Evolutionary conservation across 1,140 invertebrate species (phyloP), one percentile per base, ranked within the genome.

Genomic region (Berghia stephanieae): DNA sequence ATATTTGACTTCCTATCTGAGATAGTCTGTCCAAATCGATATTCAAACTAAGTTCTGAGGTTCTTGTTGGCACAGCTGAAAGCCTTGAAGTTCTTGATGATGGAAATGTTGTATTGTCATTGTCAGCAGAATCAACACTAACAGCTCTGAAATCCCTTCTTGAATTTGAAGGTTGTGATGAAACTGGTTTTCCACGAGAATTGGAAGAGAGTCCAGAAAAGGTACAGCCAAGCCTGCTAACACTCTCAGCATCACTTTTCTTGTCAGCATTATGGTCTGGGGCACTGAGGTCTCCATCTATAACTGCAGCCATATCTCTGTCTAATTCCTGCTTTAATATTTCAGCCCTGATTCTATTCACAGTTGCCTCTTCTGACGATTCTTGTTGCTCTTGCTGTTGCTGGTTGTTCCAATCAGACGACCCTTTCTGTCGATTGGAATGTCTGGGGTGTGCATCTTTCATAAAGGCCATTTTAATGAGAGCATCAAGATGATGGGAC

Each of bases 391-490:
- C 38, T 40, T 36, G 43, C 72, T 70, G 72, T 31, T 60, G 73
- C 42, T 42, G 34, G 49, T 31, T 21, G 60, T n/a, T n/a, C n/a
- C n/a, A n/a, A n/a, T n/a, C n/a, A n/a, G n/a, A n/a, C n/a, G n/a
- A n/a, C n/a, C n/a, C n/a, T n/a, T n/a, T n/a, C n/a, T n/a, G n/a
- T n/a, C n/a, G n/a, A n/a, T n/a, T n/a, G n/a, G n/a, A n/a, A n/a
- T n/a, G n/a, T n/a, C n/a, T n/a, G n/a, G n/a, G n/a, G n/a, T n/a
- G n/a, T n/a, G 92, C 91, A 68, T 91, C 88, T 13, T 90, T 90
- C 13, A 93, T 87, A 0, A 91, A 91, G 70, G 90, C 91, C 3
- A 93, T 84, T 66, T 91, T 86, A 27, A 90, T 89, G 18, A 93
- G 82, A 75, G 92, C 88, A 44, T 88, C 84, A 4, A 93, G 83